Base-by-base conservation (phyloP, 2,797 vertebrate genomes). In the Lophotriccus pileatus region DNA sequence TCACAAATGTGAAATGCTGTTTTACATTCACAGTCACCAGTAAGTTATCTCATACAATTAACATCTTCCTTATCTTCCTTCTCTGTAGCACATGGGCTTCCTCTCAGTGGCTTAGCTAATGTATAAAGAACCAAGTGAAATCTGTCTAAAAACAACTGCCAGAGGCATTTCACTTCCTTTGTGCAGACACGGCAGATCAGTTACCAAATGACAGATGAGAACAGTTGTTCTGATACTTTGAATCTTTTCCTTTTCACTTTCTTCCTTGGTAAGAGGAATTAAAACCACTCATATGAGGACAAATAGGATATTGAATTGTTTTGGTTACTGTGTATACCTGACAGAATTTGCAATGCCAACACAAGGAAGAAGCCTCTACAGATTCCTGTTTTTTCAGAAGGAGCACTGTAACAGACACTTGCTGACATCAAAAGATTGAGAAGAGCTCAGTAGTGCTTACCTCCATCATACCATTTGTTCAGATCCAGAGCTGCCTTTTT, bases 11-110 rank as follows among this genome's bases (percentile, higher is more conserved):
- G 41, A 79, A 73, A 93, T 55, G 37, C 75, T 92, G 84, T 50
- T 95, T 80, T 84, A 66, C 28, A 41, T 82, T 95, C 78, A 83
- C 72, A 85, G 68, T 59, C 79, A 89, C 82, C 39, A 91, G 24
- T 47, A 72, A 87, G 39, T 72, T 72, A 80, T 63, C 89, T 87
- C 85, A 80, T 63, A 84, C n/a, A 63, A 50, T 87, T 82, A 73
- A 9, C 39, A 44, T 87, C 12, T 85, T 39, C 47, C 56, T 89
- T 96, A 83, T 95, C 87, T 95, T 91, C 36, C n/a, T 50, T 66
- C 30, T 67, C 24, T 73, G 46, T n/a, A 87, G 39, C 11, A 16
- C 43, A 30, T 58, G 27, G 59, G 21, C 47, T 82, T 94, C 82
- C 36, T 82, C 53, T 89, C 59, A 58, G 39, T 28, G 18, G 67